A percentile compares a stretch with the other conserved stretches of the same genome.
Conservation (phyloP, 53 echinoderm and acorn worm species). For the Echinometra lucunter region DNA sequence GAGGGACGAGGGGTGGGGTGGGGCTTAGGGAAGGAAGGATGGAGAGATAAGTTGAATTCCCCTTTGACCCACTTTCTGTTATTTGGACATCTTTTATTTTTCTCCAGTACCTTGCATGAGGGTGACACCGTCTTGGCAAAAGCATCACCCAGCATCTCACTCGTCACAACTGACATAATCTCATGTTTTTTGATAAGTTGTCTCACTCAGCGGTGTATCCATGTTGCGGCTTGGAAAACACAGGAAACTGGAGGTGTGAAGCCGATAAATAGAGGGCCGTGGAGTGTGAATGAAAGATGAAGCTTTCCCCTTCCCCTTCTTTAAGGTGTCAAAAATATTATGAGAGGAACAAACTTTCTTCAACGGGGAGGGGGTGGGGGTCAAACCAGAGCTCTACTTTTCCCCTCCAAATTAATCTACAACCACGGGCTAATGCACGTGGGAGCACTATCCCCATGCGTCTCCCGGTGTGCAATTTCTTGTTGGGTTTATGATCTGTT, state of each 20-base stretch:
- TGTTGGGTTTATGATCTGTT: too few relatives aligned
- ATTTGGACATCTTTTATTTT: background rate
- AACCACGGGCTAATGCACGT: too few relatives aligned
- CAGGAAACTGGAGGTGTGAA: constrained; percentile 48
- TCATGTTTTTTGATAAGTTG: constrained; percentile 29
- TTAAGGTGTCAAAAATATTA: background rate
- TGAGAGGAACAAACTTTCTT: background rate
- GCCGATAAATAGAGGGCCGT: constrained; percentile 31
- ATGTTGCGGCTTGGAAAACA: constrained; percentile 1
- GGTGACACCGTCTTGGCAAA: background rate
- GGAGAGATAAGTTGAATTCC: background rate
- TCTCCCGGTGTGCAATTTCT: too few relatives aligned
- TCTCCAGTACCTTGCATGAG: background rate
- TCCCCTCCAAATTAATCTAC: background rate
- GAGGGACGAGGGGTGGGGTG: background rate
- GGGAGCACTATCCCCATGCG: too few relatives aligned
- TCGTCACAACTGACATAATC: background rate
- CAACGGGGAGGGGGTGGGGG: background rate
- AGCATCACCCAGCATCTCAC: background rate
- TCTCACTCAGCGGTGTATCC: constrained; percentile 43
- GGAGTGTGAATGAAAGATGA: constrained; percentile 22
- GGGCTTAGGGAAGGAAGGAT: background rate
- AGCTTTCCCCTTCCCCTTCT: constrained; percentile 31
- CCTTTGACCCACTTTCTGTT: background rate
- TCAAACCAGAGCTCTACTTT: background rate